phyloP scores from a whole-genome alignment of 1,140 invertebrate genomes.

The Macrosteles quadrilineatus region DNA sequence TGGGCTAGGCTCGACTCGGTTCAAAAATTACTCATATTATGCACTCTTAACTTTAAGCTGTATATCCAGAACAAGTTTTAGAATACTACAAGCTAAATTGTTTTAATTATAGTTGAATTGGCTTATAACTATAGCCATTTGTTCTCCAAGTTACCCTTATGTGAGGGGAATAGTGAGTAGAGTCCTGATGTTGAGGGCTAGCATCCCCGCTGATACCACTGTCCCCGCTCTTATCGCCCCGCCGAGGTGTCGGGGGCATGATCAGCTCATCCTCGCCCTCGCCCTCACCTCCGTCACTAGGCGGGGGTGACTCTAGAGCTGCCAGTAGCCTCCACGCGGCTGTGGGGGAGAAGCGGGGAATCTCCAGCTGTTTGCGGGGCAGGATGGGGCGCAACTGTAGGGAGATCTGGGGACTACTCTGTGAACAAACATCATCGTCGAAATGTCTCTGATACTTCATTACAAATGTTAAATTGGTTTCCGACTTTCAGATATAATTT shows the following conservation, averaged over 20 bases:
- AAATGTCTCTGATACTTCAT: too few relatives aligned
- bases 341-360: constrained; percentile 76
- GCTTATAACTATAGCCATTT: too few relatives aligned
- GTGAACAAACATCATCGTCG: too few relatives aligned
- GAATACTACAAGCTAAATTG: too few relatives aligned
- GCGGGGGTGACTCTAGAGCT: constrained; percentile 45
- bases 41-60: too few relatives aligned
- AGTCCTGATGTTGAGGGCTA: constrained; percentile 51
- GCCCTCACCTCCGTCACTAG: constrained; percentile 47
- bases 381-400: constrained; percentile 72
- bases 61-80: too few relatives aligned
- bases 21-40: too few relatives aligned
- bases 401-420: constrained; percentile 55
- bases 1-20: too few relatives aligned
- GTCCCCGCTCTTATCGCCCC: constrained; percentile 69
- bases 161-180: constrained; percentile 42
- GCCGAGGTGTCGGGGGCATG: constrained; percentile 52
- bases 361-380: constrained; percentile 71
- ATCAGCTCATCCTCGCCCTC: constrained; percentile 60
- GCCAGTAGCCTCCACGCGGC: constrained; percentile 76
- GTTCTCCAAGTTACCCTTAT: too few relatives aligned
- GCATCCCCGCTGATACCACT: constrained; percentile 78
- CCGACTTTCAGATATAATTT: too few relatives aligned
- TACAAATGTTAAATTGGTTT: too few relatives aligned
- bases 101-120: too few relatives aligned